Percentiles rank a stretch among this genome's conserved stretches.
phyloP scores from a whole-genome alignment of 2,113 vertebrate genomes.

The Podilymbus podiceps region DNA sequence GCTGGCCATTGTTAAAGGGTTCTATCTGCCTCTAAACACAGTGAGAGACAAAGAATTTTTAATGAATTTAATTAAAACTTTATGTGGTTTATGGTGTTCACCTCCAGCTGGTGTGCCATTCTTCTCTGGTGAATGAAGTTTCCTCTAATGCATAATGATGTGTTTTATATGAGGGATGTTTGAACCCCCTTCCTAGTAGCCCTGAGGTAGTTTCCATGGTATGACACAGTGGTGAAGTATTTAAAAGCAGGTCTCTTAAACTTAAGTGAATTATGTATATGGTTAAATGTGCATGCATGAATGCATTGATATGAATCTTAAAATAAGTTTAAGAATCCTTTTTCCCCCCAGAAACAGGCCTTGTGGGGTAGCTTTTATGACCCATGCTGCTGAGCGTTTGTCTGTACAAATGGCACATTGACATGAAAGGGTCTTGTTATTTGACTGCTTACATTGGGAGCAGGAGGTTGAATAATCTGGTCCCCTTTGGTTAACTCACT shows the following conservation, averaged over 20 bases:
- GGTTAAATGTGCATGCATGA: slow-evolving; percentile 46
- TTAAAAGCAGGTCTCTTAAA: slow-evolving; percentile 55
- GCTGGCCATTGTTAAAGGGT: slow-evolving; percentile 70
- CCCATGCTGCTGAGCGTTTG: background rate
- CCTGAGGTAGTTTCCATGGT: slow-evolving; percentile 71
- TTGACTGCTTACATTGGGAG: background rate
- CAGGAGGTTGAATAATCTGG: background rate
- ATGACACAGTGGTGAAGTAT: slow-evolving; percentile 67
- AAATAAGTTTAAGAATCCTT: slow-evolving; percentile 37
- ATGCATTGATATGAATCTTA: slow-evolving; percentile 54
- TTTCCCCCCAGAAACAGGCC: background rate
- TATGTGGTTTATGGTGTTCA: slow-evolving; percentile 70
- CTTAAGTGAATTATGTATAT: slow-evolving; percentile 58
- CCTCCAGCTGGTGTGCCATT: slow-evolving; percentile 67
- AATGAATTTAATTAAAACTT: slow-evolving; percentile 82
- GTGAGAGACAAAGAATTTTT: slow-evolving; percentile 73
- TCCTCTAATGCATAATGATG: slow-evolving; percentile 68
- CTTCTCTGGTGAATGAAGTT: slow-evolving; percentile 70
- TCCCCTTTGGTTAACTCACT: background rate
- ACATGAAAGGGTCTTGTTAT: background rate
- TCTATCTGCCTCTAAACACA: slow-evolving; percentile 72
- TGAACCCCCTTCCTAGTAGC: slow-evolving; percentile 68
- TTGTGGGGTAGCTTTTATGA: background rate
- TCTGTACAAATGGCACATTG: background rate
- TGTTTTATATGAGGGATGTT: slow-evolving; percentile 71